Conservation (phyloP, 1,140 invertebrate species). For the Mycetomoellerius zeteki region DNA sequence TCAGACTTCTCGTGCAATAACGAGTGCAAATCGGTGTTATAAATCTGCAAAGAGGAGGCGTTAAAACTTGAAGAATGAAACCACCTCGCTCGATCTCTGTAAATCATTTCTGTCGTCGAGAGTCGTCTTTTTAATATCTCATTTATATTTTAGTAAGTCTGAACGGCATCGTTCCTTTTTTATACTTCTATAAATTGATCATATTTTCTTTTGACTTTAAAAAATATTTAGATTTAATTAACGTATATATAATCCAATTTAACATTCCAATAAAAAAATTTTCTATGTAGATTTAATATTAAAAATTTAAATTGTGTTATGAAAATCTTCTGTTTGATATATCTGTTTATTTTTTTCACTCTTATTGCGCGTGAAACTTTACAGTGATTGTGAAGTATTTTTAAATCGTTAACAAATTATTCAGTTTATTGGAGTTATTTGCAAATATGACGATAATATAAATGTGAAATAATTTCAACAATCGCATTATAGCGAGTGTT, state of each 20-base stretch:
- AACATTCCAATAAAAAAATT: neutral
- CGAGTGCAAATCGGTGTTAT: constrained; percentile 34
- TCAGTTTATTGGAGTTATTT: constrained; percentile 1
- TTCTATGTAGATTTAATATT: neutral
- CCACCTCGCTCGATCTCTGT: neutral
- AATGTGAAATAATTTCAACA: neutral
- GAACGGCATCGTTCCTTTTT: neutral
- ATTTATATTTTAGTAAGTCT: neutral
- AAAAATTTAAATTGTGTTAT: neutral
- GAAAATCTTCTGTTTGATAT: neutral
- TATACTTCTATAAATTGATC: neutral
- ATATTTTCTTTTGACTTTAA: neutral
- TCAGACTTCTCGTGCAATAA: constrained; percentile 43
- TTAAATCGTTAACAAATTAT: neutral
- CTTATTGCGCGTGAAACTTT: neutral
- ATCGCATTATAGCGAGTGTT: neutral
- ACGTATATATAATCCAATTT: neutral
- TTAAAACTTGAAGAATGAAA: constrained; percentile 19
- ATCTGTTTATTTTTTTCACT: neutral
- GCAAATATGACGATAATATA: neutral
- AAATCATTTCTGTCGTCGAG: constrained; percentile 24
- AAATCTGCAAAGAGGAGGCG: constrained; percentile 20
- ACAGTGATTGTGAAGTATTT: neutral
- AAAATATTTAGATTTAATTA: constrained; percentile 15
- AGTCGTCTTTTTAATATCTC: neutral